phyloP scores from a whole-genome alignment of 1,140 invertebrate genomes.

The Forficula auricularia region DNA sequence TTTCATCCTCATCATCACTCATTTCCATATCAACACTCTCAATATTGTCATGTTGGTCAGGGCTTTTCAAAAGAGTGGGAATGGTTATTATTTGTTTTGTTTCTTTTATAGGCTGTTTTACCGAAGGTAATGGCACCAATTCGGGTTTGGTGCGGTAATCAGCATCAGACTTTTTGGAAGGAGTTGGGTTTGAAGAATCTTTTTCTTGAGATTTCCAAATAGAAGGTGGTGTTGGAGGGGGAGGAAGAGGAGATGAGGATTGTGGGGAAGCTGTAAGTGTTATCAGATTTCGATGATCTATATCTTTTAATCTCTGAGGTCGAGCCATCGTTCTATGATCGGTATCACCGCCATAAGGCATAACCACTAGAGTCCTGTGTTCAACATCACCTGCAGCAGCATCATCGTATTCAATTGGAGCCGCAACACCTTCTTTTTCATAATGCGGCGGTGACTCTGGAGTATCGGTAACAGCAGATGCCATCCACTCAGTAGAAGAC shows the following conservation, averaged over 20 bases:
- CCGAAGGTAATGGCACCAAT: slow-evolving; percentile 6
- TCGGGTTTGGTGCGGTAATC: neutral
- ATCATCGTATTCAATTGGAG: slow-evolving; percentile 39
- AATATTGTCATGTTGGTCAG: slow-evolving; percentile 31
- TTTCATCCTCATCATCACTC: slow-evolving; percentile 42
- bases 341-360: slow-evolving; percentile 8
- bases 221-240: slow-evolving; percentile 10
- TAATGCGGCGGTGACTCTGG: slow-evolving; percentile 47
- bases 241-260: slow-evolving; percentile 22
- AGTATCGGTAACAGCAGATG: slow-evolving; percentile 7
- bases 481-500: slow-evolving; percentile 7
- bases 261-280: slow-evolving; percentile 54
- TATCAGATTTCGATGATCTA: slow-evolving; percentile 70
- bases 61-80: slow-evolving; percentile 1
- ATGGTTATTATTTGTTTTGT: neutral
- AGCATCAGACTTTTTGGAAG: no score
- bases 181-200: neutral
- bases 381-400: slow-evolving; percentile 30
- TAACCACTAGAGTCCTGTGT: slow-evolving; percentile 10
- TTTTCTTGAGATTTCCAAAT: slow-evolving; percentile 3
- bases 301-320: slow-evolving; percentile 33
- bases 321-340: slow-evolving; percentile 13
- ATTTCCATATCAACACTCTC: slow-evolving; percentile 53
- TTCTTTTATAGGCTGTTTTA: neutral
- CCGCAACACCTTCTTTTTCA: slow-evolving; percentile 34